A percentile compares a stretch with the other conserved stretches of the same genome.
Conservation (phyloP, 2,113 vertebrate species). For the Varanus salvator region DNA sequence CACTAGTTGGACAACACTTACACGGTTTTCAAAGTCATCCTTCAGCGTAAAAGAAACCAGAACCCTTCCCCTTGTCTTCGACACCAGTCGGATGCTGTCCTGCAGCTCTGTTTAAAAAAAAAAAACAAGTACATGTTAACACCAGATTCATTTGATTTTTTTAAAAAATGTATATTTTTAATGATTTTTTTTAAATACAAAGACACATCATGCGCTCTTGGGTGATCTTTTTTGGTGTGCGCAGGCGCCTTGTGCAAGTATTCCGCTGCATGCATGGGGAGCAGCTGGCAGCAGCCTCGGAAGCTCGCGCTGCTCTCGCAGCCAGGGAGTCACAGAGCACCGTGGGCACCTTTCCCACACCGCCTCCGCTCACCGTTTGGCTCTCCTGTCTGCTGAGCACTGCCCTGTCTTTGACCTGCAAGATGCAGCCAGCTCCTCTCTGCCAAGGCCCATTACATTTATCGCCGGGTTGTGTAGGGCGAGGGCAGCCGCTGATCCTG, state of each 20-base stretch:
- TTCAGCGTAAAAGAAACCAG: conserved; percentile 12
- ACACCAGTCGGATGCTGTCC: background rate
- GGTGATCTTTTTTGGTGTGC: conserved; percentile 69
- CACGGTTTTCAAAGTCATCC: conserved; percentile 48
- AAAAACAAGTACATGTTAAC: conserved; percentile 11
- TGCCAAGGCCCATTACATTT: conserved; percentile 37
- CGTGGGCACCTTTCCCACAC: conserved; percentile 29
- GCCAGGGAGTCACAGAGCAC: conserved; percentile 18
- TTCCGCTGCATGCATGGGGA: conserved; percentile 59
- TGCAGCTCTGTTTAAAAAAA: conserved; percentile 30
- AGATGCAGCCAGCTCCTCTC: background rate
- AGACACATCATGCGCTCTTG: conserved; percentile 58
- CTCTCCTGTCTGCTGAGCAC: conserved; percentile 20
- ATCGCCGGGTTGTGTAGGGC: conserved; percentile 24
- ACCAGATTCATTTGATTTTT: conserved; percentile 28
- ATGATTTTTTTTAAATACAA: conserved; percentile 65
- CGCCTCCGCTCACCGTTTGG: conserved; percentile 39
- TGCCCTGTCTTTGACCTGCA: conserved; percentile 27
- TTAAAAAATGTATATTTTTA: conserved; percentile 55
- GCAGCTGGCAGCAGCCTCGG: conserved; percentile 58
- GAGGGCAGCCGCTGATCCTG: conserved; percentile 12
- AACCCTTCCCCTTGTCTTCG: conserved; percentile 17
- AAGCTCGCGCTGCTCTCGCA: conserved; percentile 51
- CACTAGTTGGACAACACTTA: conserved; percentile 30
- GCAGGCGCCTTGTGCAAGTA: conserved; percentile 76